Base-by-base conservation (phyloP, 2,888 invertebrate genomes). In the Oligia latruncula region DNA sequence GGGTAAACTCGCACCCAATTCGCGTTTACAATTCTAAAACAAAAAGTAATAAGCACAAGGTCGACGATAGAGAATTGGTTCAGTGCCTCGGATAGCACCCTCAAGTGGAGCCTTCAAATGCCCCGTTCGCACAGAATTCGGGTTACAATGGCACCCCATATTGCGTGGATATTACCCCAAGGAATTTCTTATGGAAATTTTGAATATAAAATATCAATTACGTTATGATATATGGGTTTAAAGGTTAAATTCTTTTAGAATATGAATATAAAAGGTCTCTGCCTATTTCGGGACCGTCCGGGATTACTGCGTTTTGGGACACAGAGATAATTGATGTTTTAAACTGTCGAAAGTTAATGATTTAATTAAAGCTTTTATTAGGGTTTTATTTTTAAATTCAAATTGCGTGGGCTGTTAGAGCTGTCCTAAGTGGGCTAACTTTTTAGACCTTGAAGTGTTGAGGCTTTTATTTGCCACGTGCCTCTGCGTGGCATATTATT, bases 1-100 rank as follows among this genome's bases (percentile, higher is more conserved):
- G 68, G 65, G 49, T 40, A 72, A 83, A 80, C 74, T 80, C 77
- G 13, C 71, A 29, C n/a, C 40, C 13, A 81, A 84, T 60, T 77
- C 81, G 40, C 77, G 58, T 72, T 68, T 40, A 60, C 43, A 55
- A 78, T 65, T 78, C 83, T 81, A 74, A 80, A 86, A 84, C 82
- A 80, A 77, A 73, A 73, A 86, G 80, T 83, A 83, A 74, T 75
- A 60, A 55, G 77, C 58, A 68, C 86, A 87, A 85, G 81, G 82
- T 83, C 67, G 86, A 58, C 71, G 65, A 75, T 74, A 79, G 77
- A 71, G 86, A 88, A 88, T 87, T 85, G 87, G 87, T 90, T 89
- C 86, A 78, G 78, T 83, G 73, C 80, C 55, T 84, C 79, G 60
- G n/a, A 80, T 78, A 77, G 79, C 74, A 65, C 81, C 77, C 75